Base-by-base conservation (phyloP, 2,113 vertebrate genomes). In the Silurus meridionalis region DNA sequence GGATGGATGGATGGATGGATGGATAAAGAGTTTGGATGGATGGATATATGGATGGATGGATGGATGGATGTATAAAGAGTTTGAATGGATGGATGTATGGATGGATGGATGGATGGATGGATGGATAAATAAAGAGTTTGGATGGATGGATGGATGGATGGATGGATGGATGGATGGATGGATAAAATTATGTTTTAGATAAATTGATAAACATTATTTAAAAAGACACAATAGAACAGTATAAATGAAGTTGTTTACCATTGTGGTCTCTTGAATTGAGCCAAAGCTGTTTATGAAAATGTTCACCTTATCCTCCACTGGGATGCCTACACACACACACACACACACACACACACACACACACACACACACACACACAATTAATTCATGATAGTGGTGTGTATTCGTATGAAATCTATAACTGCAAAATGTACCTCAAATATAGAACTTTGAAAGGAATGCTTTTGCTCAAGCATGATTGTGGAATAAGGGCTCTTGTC, bases 261-360 rank as follows among this genome's bases (percentile, higher is more conserved):
- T 99, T 60, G 97, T 98, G 37, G 97, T 97, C 88, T 99, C 98
- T 91, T 98, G 97, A 92, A 99, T 99, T 67, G 97, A 99, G 46
- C 98, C 97, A 95, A 99, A 99, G 91, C 97, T 99, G 93, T 99
- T 99, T 88, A 99, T 99, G 92, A 99, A 99, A 93, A 99, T 99
- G 90, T 99, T 99, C 88, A 99, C 97, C 80, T 94, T 96, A 86
- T 97, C 97, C 92, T 99, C 97, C 0, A 99, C 97, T 87, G 98
- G 98, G 90, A 98, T 97, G 58, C 97, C 98, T 99, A 85, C 52
- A 91, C 91, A 93, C 86, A 84, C 87, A 86, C 19, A 83, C 63
- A 85, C 78, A 85, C 55, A 84, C 52, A 57, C 25, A 83, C 78
- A 85, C 55, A 84, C 52, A 57, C 25, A 83, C 14, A 57, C 57